Percentiles rank a stretch among this genome's conserved stretches.
phyloP scores from a whole-genome alignment of 2,797 vertebrate species.

The Synanceia verrucosa region DNA sequence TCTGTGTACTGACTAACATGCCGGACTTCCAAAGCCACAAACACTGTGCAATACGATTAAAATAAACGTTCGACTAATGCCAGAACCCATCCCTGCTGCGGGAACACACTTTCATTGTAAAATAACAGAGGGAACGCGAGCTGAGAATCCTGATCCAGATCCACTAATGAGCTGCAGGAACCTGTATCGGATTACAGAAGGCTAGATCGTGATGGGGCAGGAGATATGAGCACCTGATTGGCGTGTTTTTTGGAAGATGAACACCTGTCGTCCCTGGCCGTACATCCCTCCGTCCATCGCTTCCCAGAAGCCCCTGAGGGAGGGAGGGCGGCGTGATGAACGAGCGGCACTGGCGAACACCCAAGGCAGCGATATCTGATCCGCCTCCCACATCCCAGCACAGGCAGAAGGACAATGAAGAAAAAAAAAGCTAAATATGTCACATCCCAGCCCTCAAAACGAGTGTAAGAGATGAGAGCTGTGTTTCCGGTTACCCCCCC shows the following conservation, averaged over 20 bases:
- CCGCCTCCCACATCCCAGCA: slow-evolving; percentile 56
- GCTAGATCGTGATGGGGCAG: slow-evolving; percentile 19
- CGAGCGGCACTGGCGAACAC: slow-evolving; percentile 52
- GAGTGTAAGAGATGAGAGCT: slow-evolving; percentile 48
- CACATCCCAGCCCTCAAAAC: slow-evolving; percentile 45
- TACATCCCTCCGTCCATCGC: slow-evolving; percentile 36
- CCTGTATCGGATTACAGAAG: slow-evolving; percentile 23
- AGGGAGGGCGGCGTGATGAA: slow-evolving; percentile 39
- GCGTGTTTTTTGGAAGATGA: slow-evolving; percentile 35
- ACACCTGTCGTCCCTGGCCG: slow-evolving; percentile 62
- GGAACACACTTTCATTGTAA: slow-evolving; percentile 40
- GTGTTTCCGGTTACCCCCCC: slow-evolving; percentile 54
- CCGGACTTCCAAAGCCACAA: slow-evolving; percentile 48
- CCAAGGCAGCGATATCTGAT: slow-evolving; percentile 67
- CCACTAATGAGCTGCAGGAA: slow-evolving; percentile 54
- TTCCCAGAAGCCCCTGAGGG: slow-evolving; percentile 36
- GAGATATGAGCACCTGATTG: slow-evolving; percentile 45
- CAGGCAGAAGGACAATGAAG: slow-evolving; percentile 52
- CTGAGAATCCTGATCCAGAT: slow-evolving; percentile 42
- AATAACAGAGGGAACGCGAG: slow-evolving; percentile 38
- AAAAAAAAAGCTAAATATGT: slow-evolving; percentile 46
- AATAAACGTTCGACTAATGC: slow-evolving; percentile 60
- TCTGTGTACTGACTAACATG: slow-evolving; percentile 46
- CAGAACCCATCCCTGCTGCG: slow-evolving; percentile 52
- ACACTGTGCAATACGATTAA: slow-evolving; percentile 40